These are phyloP conservation scores for Ryuthela nishihirai DNA, from an alignment of 2,888 invertebrate species.

Conservation along the genomic window DNA sequence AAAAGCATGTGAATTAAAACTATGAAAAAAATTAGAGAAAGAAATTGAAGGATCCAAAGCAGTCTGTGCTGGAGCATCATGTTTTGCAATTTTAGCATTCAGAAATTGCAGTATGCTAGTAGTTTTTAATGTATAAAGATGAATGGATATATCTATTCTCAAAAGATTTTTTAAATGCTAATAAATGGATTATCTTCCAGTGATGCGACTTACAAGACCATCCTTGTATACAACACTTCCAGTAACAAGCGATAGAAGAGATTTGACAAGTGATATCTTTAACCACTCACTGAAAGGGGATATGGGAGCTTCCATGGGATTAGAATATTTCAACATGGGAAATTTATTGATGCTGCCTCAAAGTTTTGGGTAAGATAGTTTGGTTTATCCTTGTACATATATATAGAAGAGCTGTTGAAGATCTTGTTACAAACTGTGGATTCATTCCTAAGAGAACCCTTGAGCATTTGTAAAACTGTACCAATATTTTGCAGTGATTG, in stretches of 20 bases:
- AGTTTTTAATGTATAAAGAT: background rate
- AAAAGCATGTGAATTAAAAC: too few species aligned
- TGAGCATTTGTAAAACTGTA: too few species aligned
- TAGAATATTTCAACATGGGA: conserved; percentile 78
- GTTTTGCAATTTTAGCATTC: too few species aligned
- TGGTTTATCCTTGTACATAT: conserved; percentile 1
- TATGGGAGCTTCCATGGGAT: conserved; percentile 73
- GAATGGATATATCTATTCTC: background rate
- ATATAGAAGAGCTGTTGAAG: background rate
- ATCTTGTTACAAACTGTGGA: background rate
- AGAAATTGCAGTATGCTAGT: too few species aligned
- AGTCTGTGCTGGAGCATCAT: too few species aligned
- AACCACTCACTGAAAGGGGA: conserved; percentile 75
- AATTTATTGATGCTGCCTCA: conserved; percentile 91
- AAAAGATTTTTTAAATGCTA: background rate
- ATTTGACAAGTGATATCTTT: conserved; percentile 76
- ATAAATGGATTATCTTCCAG: conserved; percentile 9
- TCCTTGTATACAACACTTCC: conserved; percentile 35
- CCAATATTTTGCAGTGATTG: too few species aligned
- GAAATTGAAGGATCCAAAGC: too few species aligned
- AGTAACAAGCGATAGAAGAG: conserved; percentile 72
- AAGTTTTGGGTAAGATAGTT: conserved; percentile 72
- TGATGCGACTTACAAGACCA: conserved; percentile 35
- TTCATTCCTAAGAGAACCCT: too few species aligned
- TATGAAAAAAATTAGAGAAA: too few species aligned